Percentiles rank a stretch among this genome's conserved stretches.
These are phyloP conservation scores for Phasianus colchicus DNA, from an alignment of 2,113 vertebrate species.

Conservation along the genomic window DNA sequence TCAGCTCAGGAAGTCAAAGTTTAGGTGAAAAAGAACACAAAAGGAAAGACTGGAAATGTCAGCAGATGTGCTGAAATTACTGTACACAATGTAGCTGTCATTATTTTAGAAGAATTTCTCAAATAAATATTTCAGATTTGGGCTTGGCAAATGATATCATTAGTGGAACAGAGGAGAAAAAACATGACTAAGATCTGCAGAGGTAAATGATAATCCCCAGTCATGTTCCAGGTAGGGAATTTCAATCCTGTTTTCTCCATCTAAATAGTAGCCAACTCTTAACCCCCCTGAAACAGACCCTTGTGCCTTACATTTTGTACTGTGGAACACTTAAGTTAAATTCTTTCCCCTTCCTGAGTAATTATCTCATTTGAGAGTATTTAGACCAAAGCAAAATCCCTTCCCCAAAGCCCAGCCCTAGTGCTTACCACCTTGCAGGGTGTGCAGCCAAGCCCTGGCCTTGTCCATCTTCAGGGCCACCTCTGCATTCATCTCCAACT, in stretches of 20 bases:
- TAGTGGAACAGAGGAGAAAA: neutral
- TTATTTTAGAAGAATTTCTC: neutral
- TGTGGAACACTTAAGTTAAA: neutral
- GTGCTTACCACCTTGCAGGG: neutral
- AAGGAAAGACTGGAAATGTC: neutral
- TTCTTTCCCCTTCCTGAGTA: neutral
- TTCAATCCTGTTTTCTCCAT: neutral
- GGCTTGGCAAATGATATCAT: neutral
- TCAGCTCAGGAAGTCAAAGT: neutral
- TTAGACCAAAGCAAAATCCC: neutral
- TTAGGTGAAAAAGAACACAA: neutral
- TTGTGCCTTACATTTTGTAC: neutral
- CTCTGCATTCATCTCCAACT: neutral
- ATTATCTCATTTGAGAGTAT: neutral
- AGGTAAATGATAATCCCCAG: neutral
- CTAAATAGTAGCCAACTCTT: neutral
- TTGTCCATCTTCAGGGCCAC: neutral
- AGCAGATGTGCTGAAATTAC: neutral
- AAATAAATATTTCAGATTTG: neutral
- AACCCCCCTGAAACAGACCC: neutral
- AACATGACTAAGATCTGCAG: neutral
- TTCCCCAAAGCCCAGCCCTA: neutral
- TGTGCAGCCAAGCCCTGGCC: rapidly evolving
- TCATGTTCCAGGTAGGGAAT: neutral
- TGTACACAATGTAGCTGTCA: rapidly evolving